Percentiles rank a stretch among this genome's conserved stretches.
Conservation (phyloP, 2,113 vertebrate species). For the cattle (Bos taurus) region DNA sequence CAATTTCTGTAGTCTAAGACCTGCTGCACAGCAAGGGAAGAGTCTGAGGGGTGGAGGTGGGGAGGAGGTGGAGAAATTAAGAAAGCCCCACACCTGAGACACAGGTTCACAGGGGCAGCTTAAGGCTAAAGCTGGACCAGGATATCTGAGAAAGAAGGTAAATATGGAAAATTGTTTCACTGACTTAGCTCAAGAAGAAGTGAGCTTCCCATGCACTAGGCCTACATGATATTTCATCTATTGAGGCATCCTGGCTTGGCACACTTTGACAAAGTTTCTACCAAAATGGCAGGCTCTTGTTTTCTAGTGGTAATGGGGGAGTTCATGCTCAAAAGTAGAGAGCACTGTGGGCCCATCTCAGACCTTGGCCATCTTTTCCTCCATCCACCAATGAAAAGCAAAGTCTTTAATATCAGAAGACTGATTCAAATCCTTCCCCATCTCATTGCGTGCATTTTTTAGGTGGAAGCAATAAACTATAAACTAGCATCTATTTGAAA, state of each 20-base stretch:
- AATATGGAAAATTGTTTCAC: neutral
- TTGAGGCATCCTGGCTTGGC: neutral
- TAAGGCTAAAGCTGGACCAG: neutral
- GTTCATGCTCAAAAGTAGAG: neutral
- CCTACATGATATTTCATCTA: too few relatives aligned
- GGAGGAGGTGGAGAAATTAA: fast-evolving
- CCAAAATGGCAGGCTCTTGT: neutral
- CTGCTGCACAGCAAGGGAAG: neutral
- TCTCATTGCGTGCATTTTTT: neutral
- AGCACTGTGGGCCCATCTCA: fast-evolving
- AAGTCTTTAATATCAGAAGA: neutral
- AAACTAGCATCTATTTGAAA: neutral
- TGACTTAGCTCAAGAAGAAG: neutral
- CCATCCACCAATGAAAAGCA: neutral
- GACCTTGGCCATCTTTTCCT: neutral
- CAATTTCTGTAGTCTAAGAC: neutral
- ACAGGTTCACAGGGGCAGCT: too few relatives aligned
- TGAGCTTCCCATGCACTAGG: neutral
- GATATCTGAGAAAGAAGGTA: neutral
- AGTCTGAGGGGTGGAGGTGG: neutral
- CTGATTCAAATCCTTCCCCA: neutral
- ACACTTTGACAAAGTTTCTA: neutral
- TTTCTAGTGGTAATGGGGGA: neutral
- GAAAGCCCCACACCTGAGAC: too few relatives aligned
- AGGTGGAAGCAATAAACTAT: neutral